Conservation (phyloP, 2,888 invertebrate genomes). For the Drosophila acutilabella region DNA sequence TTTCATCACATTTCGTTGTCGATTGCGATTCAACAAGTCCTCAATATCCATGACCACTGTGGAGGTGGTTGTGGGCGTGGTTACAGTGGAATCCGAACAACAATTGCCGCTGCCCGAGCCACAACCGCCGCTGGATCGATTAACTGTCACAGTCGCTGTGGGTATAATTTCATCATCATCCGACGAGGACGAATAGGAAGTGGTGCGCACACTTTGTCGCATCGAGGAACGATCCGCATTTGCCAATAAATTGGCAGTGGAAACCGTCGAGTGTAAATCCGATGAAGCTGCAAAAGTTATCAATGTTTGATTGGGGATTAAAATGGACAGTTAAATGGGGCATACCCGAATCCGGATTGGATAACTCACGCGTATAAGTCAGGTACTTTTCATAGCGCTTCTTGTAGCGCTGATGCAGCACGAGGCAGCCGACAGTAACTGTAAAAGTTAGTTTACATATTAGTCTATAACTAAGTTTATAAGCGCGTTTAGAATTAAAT, state of each 20-base stretch:
- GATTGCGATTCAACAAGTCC: slow-evolving; percentile 86
- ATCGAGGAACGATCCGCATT: slow-evolving; percentile 66
- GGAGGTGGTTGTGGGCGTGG: slow-evolving; percentile 73
- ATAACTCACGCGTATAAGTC: slow-evolving; percentile 87
- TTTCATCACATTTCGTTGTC: slow-evolving; percentile 53
- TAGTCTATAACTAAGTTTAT: not conserved
- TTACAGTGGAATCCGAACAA: slow-evolving; percentile 75
- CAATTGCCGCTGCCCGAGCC: slow-evolving; percentile 81
- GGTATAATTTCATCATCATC: slow-evolving; percentile 83
- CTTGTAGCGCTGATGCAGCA: slow-evolving; percentile 92
- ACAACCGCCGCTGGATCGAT: slow-evolving; percentile 49
- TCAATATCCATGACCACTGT: slow-evolving; percentile 88
- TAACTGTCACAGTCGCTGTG: slow-evolving; percentile 49
- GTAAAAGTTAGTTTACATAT: slow-evolving; percentile 61
- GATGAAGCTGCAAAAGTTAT: slow-evolving; percentile 56
- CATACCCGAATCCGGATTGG: slow-evolving; percentile 85
- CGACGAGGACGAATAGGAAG: slow-evolving; percentile 82
- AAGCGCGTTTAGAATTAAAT: not conserved
- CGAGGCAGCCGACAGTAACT: slow-evolving; percentile 93
- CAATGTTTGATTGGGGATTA: not conserved
- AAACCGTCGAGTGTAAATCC: slow-evolving; percentile 82
- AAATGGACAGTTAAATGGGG: not conserved
- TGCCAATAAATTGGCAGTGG: slow-evolving; percentile 82
- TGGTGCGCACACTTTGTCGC: slow-evolving; percentile 73
- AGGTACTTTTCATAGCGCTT: slow-evolving; percentile 89